Percentiles rank a stretch among this genome's conserved stretches.
phyloP scores from a whole-genome alignment of 2,113 vertebrate genomes.

The Cercocebus atys region DNA sequence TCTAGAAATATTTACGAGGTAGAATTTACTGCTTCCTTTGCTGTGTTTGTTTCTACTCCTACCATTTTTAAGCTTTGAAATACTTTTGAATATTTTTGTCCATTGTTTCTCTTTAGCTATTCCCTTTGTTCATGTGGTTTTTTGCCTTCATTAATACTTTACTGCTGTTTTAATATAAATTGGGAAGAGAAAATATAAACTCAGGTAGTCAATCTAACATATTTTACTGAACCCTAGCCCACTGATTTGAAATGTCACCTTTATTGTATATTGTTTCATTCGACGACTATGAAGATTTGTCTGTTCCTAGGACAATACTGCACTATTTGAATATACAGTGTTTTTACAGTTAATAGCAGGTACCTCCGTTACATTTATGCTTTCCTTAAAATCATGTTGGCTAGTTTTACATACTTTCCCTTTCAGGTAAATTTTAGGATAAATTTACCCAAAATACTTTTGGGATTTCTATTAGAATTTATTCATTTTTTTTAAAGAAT shows the following conservation, averaged over 20 bases:
- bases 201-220: background rate
- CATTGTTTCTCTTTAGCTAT: background rate
- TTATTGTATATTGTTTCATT: background rate
- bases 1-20: background rate
- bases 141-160: background rate
- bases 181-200: background rate
- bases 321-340: background rate
- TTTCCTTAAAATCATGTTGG: background rate
- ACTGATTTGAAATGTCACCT: background rate
- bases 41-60: background rate
- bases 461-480: background rate
- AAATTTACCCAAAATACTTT: background rate
- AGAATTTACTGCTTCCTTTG: background rate
- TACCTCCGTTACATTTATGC: background rate
- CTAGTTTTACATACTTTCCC: slow-evolving; percentile 13
- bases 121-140: background rate
- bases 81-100: background rate
- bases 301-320: background rate
- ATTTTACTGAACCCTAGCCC: background rate
- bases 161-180: background rate
- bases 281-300: background rate
- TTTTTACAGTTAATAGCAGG: background rate
- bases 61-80: background rate
- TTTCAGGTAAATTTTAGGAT: background rate
- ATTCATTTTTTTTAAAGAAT: background rate